A percentile compares a stretch with the other conserved stretches of the same genome.
phyloP scores from a whole-genome alignment of 2,888 invertebrate genomes.

The Poecilus cupreus region DNA sequence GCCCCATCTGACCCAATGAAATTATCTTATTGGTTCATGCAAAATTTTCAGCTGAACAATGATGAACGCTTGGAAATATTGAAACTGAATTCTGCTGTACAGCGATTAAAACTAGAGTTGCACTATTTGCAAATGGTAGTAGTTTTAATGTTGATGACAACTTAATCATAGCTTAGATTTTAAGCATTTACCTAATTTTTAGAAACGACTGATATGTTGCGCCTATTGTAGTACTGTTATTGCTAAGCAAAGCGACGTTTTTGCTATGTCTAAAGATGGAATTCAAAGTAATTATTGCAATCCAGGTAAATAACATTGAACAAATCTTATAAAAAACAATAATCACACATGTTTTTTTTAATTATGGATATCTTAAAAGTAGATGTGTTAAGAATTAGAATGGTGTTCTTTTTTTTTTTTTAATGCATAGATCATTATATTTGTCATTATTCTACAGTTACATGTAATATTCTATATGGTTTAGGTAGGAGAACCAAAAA shows the following conservation, averaged over 20 bases:
- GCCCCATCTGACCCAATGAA: conserved; percentile 81
- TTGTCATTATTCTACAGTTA: too few relatives aligned
- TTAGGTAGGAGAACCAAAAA: too few relatives aligned
- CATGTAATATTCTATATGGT: too few relatives aligned
- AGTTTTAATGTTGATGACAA: background rate
- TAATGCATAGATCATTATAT: too few relatives aligned
- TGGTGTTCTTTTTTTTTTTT: too few relatives aligned
- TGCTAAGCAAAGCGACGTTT: conserved; percentile 81
- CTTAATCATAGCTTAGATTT: background rate
- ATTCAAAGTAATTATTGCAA: conserved; percentile 89
- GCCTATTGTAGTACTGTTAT: conserved; percentile 76
- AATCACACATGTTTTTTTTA: too few relatives aligned
- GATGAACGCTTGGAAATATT: conserved; percentile 79
- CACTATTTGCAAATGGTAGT: conserved; percentile 73
- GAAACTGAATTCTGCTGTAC: conserved; percentile 80
- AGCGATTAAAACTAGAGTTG: conserved; percentile 78
- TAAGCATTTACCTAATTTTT: conserved; percentile 32
- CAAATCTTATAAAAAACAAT: background rate
- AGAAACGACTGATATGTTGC: conserved; percentile 77
- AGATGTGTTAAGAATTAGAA: too few relatives aligned
- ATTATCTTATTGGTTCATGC: conserved; percentile 87
- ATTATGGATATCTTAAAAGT: too few relatives aligned
- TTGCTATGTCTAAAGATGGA: conserved; percentile 88
- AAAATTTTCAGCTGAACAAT: conserved; percentile 83
- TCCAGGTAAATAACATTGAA: conserved; percentile 72